Evolutionary conservation across 2,888 invertebrate species (phyloP).

Genomic region (Acrobasis suavella): DNA sequence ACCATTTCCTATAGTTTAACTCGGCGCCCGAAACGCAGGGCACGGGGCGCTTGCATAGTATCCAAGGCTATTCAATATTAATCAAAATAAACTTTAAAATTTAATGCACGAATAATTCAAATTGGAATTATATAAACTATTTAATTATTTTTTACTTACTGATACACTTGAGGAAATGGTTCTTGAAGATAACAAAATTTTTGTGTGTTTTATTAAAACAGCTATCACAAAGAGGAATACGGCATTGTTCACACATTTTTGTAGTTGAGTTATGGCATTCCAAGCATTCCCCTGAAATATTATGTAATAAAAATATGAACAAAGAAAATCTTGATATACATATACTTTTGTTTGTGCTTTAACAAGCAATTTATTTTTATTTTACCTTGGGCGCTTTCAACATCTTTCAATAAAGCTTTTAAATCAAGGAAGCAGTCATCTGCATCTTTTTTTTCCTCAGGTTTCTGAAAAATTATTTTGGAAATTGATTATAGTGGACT

Average conservation of each 20-base stretch:
- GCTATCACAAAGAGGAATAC: slow-evolving; percentile 56
- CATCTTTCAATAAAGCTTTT: slow-evolving; percentile 49
- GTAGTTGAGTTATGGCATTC: slow-evolving; percentile 58
- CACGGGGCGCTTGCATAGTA: no score
- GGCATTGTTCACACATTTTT: slow-evolving; percentile 71
- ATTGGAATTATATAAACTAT: no score
- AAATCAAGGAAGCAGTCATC: slow-evolving; percentile 56
- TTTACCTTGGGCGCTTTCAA: slow-evolving; percentile 52
- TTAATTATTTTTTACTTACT: slow-evolving; percentile 33
- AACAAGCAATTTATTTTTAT: slow-evolving; percentile 7
- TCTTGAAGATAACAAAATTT: slow-evolving; percentile 70
- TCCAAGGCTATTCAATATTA: no score
- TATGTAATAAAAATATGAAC: slow-evolving; percentile 1
- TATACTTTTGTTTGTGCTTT: no score
- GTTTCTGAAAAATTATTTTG: neutral
- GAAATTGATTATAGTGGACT: neutral
- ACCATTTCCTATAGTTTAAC: no score
- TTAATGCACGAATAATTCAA: no score
- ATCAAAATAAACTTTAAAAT: no score
- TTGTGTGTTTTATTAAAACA: slow-evolving; percentile 73
- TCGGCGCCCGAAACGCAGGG: no score
- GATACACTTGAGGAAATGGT: slow-evolving; percentile 60
- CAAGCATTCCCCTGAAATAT: slow-evolving; percentile 56
- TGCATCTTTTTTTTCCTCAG: slow-evolving; percentile 26
- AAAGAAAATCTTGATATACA: neutral